These are phyloP conservation scores for Alligator sinensis DNA, from an alignment of 2,113 vertebrate species.

Conservation along the genomic window DNA sequence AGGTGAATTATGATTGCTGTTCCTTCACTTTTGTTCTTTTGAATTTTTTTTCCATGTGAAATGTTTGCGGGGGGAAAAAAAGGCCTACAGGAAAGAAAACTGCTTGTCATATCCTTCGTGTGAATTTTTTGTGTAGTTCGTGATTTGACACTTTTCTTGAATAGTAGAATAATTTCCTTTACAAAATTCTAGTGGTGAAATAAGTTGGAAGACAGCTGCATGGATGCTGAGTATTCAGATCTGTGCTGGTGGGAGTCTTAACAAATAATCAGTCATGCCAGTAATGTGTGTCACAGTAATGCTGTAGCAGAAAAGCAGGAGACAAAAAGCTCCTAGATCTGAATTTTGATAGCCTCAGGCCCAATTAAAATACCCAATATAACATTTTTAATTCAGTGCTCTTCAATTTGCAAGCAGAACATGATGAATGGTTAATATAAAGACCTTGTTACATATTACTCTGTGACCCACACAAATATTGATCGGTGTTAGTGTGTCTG, in stretches of 20 bases:
- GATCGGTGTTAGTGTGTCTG: no score
- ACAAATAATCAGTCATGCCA: slow-evolving; percentile 12
- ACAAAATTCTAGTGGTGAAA: neutral
- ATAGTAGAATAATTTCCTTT: neutral
- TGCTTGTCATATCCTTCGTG: neutral
- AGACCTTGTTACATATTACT: neutral
- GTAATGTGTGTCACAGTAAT: slow-evolving; percentile 8
- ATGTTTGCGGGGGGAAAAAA: neutral
- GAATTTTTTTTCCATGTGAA: neutral
- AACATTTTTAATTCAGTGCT: neutral
- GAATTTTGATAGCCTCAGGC: neutral
- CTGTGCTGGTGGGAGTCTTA: slow-evolving; percentile 9
- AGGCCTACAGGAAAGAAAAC: neutral
- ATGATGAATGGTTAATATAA: no score
- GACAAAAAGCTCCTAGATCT: neutral
- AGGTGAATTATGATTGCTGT: neutral
- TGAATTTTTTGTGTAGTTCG: neutral
- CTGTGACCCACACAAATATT: no score
- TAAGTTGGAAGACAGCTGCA: slow-evolving; percentile 10
- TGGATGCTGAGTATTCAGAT: slow-evolving; percentile 36
- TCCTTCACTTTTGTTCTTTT: neutral
- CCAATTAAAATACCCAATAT: slow-evolving; percentile 1
- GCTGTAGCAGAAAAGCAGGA: slow-evolving; percentile 13
- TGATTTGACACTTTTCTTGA: neutral
- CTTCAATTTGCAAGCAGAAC: slow-evolving; percentile 11